Evolutionary conservation across 2,113 vertebrate genomes (phyloP).

Genomic region (Nipponia nippon): DNA sequence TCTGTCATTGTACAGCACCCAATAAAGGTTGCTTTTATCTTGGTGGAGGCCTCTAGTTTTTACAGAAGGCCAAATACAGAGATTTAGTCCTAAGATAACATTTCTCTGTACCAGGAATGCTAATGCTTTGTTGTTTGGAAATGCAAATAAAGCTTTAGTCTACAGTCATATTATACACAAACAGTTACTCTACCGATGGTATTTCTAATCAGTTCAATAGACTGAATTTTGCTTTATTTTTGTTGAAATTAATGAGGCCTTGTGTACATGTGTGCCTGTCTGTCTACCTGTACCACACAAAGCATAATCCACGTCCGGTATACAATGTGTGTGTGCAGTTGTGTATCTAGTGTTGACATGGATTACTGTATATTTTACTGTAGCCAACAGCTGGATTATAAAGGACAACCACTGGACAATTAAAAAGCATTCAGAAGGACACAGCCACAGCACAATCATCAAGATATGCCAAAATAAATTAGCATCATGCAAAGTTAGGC

Average conservation of each 20-base stretch:
- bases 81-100: not conserved
- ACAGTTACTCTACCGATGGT: not conserved
- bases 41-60: not conserved
- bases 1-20: not conserved
- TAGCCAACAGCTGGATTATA: constrained; percentile 43
- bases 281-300: not conserved
- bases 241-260: not conserved
- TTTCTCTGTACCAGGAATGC: not conserved
- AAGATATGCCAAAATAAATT: constrained; percentile 62
- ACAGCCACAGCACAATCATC: constrained; percentile 29
- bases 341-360: not conserved
- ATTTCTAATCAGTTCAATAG: not conserved
- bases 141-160: not conserved
- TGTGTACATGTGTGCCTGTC: not conserved
- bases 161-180: not conserved
- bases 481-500: constrained; percentile 60
- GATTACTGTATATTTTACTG: constrained; percentile 4
- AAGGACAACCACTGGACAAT: constrained; percentile 56
- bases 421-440: constrained; percentile 59
- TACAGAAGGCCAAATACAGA: not conserved
- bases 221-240: not conserved
- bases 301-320: not conserved
- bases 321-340: not conserved
- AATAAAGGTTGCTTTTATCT: not conserved
- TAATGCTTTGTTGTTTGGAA: not conserved